Evolutionary conservation across 2,113 vertebrate species (phyloP).

Genomic region (Petromus typicus): DNA sequence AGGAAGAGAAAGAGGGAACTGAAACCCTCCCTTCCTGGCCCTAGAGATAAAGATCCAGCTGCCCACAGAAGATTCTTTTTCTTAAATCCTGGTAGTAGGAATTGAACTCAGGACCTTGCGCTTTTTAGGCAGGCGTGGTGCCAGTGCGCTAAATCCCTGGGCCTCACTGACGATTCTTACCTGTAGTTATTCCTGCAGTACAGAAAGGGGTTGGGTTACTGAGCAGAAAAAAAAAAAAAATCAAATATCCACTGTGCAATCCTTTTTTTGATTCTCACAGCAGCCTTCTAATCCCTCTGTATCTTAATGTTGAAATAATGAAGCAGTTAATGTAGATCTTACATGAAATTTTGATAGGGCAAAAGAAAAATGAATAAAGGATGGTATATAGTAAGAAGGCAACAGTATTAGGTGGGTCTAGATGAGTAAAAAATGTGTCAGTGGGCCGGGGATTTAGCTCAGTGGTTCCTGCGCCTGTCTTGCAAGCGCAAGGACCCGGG

Average conservation of each 20-base stretch:
- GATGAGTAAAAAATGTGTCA: constrained; percentile 7
- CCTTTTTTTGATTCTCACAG: constrained; percentile 18
- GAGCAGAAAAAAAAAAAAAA: background rate
- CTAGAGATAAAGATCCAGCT: background rate
- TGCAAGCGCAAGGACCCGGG: too few species aligned
- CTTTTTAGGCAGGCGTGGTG: too few species aligned
- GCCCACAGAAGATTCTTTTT: background rate
- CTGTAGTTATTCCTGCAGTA: background rate
- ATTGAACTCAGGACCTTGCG: too few species aligned
- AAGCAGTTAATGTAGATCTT: constrained; percentile 39
- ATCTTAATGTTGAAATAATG: constrained; percentile 31
- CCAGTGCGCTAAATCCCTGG: too few species aligned
- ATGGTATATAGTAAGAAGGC: constrained; percentile 48
- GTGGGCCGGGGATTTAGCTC: too few species aligned
- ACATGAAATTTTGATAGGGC: constrained; percentile 46
- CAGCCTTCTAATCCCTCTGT: background rate
- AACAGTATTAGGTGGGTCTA: constrained; percentile 18
- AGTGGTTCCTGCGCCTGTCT: too few species aligned
- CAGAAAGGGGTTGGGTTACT: background rate
- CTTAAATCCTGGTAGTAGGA: too few species aligned
- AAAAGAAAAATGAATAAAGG: constrained; percentile 38
- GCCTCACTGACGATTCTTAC: too few species aligned
- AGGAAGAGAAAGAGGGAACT: background rate
- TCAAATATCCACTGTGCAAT: background rate
- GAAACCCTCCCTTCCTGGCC: background rate